These are phyloP conservation scores for Heliopora coerulea DNA, from an alignment of 92 coral and sea anemone species.

Conservation along the genomic window DNA sequence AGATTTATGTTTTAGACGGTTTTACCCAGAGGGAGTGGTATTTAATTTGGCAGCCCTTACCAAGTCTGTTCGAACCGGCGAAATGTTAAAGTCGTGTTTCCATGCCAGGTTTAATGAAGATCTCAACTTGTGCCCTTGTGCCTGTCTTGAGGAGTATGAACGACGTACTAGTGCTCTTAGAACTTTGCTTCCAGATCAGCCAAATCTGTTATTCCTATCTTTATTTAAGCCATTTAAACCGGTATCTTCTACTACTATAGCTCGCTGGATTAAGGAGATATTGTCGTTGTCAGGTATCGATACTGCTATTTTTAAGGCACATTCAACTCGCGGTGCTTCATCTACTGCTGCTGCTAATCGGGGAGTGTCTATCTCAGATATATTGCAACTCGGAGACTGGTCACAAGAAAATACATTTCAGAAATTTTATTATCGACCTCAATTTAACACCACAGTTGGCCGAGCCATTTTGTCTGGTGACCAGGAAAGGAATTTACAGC, in stretches of 20 bases:
- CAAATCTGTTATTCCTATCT: conserved; percentile 46
- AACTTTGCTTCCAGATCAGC: conserved; percentile 33
- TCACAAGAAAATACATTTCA: conserved; percentile 48
- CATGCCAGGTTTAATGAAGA: conserved; percentile 57
- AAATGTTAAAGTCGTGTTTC: no score
- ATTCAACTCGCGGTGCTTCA: conserved; percentile 39
- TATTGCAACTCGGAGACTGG: conserved; percentile 42
- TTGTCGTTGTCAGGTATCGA: conserved; percentile 46
- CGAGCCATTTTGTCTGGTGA: background rate
- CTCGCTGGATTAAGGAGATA: conserved; percentile 53
- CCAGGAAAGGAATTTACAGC: background rate
- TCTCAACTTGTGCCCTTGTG: conserved; percentile 53
- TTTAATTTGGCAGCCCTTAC: conserved; percentile 53
- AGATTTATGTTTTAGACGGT: conserved; percentile 59
- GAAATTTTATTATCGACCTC: conserved; percentile 49
- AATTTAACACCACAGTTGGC: background rate
- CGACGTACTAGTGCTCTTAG: conserved; percentile 46
- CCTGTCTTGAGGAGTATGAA: conserved; percentile 56
- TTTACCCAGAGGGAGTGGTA: conserved; percentile 55
- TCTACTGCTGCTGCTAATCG: conserved; percentile 37
- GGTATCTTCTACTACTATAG: conserved; percentile 43
- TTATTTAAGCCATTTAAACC: conserved; percentile 52
- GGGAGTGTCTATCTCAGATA: conserved; percentile 36
- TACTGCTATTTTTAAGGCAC: conserved; percentile 48
- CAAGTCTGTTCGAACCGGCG: no score